Evolutionary conservation across 2,888 invertebrate genomes (phyloP), one percentile per base, ranked within the genome.

Genomic region (Drosophila dives): DNA sequence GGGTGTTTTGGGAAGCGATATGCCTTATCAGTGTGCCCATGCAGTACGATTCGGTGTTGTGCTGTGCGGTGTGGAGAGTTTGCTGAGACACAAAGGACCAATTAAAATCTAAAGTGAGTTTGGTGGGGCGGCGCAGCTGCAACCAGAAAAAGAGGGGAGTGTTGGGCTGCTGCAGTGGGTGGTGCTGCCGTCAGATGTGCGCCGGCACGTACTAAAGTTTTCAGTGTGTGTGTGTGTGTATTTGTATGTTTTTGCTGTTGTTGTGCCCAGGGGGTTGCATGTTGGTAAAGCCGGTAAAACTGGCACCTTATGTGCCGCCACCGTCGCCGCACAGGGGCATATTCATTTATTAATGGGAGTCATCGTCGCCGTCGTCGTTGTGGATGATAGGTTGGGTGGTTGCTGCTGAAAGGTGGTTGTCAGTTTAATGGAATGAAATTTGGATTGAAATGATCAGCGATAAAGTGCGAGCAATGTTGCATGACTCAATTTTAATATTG

Each of bases 51-150:
- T 33, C 38, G 49, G 60, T n/a, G 40, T 11, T 50, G 26, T 50
- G 42, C 48, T 49, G 58, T 23, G 49, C 23, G n/a, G n/a, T 65
- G 42, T 58, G 70, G n/a, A n/a, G 55, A 40, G 8, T 56, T 56
- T 15, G 38, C 40, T 20, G 32, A 85, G 88, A 88, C 90, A 89
- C 91, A 90, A 87, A 90, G 89, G 89, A 89, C 91, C 91, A 91
- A 90, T 91, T 91, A 89, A 86, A 91, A 77, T 88, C 82, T 81
- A 83, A 83, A 87, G 78, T 81, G 83, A 75, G 64, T 66, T 70
- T 77, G 68, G 54, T 60, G 70, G 38, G 64, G 38, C 38, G 32
- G 32, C 77, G 66, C 83, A 81, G 72, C 77, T 80, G 81, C 74
- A 64, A 15, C 32, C 32, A 32, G 32, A 42, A 42, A 32, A 42